phyloP scores from a whole-genome alignment of 2,888 invertebrate species.

The Idaea straminata region DNA sequence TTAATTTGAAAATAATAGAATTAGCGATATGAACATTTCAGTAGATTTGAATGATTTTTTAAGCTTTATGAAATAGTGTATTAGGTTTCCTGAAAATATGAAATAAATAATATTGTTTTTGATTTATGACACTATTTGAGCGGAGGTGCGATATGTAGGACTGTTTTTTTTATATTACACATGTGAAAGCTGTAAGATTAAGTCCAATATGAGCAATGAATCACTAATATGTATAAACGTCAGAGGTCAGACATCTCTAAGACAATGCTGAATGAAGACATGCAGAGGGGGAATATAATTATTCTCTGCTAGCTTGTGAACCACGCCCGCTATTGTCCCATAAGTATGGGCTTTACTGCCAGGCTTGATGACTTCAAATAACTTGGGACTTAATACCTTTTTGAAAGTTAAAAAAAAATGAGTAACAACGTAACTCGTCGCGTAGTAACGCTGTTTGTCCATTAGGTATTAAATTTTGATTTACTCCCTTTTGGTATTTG shows the following conservation, averaged over 20 bases:
- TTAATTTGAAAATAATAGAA: too few relatives aligned
- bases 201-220: slow-evolving; percentile 18
- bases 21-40: too few relatives aligned
- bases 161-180: background rate
- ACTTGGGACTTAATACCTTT: slow-evolving; percentile 10
- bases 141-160: too few relatives aligned
- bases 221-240: slow-evolving; percentile 32
- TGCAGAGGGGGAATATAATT: slow-evolving; percentile 59
- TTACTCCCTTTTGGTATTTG: too few relatives aligned
- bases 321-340: slow-evolving; percentile 75
- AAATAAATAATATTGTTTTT: too few relatives aligned
- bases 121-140: too few relatives aligned
- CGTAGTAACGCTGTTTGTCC: too few relatives aligned
- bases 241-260: slow-evolving; percentile 64
- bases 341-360: slow-evolving; percentile 60
- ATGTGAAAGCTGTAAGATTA: slow-evolving; percentile 16
- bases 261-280: slow-evolving; percentile 72
- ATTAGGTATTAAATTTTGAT: too few relatives aligned
- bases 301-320: slow-evolving; percentile 65
- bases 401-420: background rate
- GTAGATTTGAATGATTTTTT: too few relatives aligned
- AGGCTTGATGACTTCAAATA: slow-evolving; percentile 40
- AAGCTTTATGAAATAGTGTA: too few relatives aligned
- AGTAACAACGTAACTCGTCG: too few relatives aligned
- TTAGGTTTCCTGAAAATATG: too few relatives aligned